Percentiles rank a stretch among this genome's conserved stretches.
phyloP scores from a whole-genome alignment of 2,797 vertebrate genomes.

The Pseudomugil tenellus region DNA sequence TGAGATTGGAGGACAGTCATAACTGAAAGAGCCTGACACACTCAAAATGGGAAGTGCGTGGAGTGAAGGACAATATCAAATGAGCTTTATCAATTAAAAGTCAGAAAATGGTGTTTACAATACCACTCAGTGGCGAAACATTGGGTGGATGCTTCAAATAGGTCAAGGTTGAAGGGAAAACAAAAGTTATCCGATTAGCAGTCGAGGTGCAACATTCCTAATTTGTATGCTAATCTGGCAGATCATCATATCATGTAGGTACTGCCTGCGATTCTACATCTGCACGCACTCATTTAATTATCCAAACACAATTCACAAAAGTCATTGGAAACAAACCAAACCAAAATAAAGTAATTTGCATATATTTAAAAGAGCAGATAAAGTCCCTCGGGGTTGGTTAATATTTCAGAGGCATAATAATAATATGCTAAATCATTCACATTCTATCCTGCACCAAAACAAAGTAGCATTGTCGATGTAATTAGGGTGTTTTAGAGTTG shows the following conservation, averaged over 20 bases:
- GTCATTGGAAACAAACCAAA: slow-evolving; percentile 83
- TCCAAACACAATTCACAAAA: slow-evolving; percentile 83
- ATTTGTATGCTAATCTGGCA: slow-evolving; percentile 82
- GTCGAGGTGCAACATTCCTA: slow-evolving; percentile 80
- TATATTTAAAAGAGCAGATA: slow-evolving; percentile 85
- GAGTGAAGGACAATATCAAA: slow-evolving; percentile 79
- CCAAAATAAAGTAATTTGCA: slow-evolving; percentile 85
- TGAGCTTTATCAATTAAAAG: slow-evolving; percentile 75
- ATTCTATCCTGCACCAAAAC: slow-evolving; percentile 82
- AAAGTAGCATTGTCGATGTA: slow-evolving; percentile 84
- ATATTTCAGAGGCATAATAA: slow-evolving; percentile 86
- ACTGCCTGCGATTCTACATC: slow-evolving; percentile 75
- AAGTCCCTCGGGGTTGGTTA: slow-evolving; percentile 82
- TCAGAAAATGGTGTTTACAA: slow-evolving; percentile 69
- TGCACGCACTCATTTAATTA: slow-evolving; percentile 82
- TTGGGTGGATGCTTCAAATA: slow-evolving; percentile 71
- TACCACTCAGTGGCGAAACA: slow-evolving; percentile 66
- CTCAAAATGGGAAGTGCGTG: slow-evolving; percentile 47
- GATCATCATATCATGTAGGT: slow-evolving; percentile 74
- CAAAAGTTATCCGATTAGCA: slow-evolving; percentile 85
- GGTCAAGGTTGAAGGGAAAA: slow-evolving; percentile 83
- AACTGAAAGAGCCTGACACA: slow-evolving; percentile 63
- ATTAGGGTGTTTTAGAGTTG: slow-evolving; percentile 83
- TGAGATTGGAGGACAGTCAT: slow-evolving; percentile 35
- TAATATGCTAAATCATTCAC: slow-evolving; percentile 86